Percentiles rank a stretch among this genome's conserved stretches.
These are phyloP conservation scores for Myiopsitta monachus DNA, from an alignment of 2,113 vertebrate species.

Conservation along the genomic window DNA sequence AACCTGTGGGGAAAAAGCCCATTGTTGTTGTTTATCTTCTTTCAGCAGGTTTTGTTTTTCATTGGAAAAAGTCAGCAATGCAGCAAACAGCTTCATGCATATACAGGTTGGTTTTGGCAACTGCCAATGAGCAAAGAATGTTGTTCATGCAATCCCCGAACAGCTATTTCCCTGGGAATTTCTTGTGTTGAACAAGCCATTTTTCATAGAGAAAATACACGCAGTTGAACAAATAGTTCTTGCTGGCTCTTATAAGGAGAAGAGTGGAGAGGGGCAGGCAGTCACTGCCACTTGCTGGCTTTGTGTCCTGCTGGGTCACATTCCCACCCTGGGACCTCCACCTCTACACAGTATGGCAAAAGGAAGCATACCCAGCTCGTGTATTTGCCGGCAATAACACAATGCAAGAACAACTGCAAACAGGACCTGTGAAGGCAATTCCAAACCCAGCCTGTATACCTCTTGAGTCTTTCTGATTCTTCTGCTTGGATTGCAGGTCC, in stretches of 20 bases:
- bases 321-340: background rate
- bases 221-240: background rate
- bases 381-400: background rate
- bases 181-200: background rate
- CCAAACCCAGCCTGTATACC: background rate
- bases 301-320: background rate
- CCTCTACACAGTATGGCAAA: fast-evolving
- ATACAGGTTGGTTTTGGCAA: conserved; percentile 38
- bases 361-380: fast-evolving
- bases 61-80: conserved; percentile 27
- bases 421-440: background rate
- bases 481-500: background rate
- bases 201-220: background rate
- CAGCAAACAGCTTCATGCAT: conserved; percentile 54
- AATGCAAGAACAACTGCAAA: background rate
- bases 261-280: background rate
- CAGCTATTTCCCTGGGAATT: background rate
- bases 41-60: conserved; percentile 32
- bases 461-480: background rate
- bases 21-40: conserved; percentile 31
- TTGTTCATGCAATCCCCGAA: background rate
- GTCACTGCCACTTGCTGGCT: fast-evolving
- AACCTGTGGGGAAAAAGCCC: background rate
- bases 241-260: background rate
- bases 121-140: conserved; percentile 25